Conservation (phyloP, 2,797 vertebrate genomes). For the Chiloscyllium punctatum region DNA sequence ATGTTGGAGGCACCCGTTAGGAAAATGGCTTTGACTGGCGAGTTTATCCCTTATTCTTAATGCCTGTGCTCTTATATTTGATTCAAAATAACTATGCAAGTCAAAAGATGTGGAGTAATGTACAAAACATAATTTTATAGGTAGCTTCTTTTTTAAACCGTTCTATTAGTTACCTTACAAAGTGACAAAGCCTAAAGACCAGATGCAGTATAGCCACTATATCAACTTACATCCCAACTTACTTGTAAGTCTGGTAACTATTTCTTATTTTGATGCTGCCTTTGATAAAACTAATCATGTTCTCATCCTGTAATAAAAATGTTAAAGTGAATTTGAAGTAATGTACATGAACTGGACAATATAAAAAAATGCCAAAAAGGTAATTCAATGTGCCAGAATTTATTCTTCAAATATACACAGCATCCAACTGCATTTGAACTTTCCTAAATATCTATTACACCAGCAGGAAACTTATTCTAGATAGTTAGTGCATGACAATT, state of each 20-base stretch:
- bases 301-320: constrained; percentile 77
- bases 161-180: background rate
- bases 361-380: too few relatives aligned
- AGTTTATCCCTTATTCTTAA: background rate
- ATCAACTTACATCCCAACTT: constrained; percentile 46
- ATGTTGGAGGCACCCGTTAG: too few relatives aligned
- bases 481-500: background rate
- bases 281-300: constrained; percentile 98
- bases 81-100: background rate
- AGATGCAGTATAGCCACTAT: background rate
- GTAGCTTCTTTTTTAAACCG: background rate
- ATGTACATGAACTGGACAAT: background rate
- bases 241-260: constrained; percentile 98
- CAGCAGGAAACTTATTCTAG: background rate
- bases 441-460: background rate
- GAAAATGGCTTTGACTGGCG: background rate
- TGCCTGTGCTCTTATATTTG: background rate
- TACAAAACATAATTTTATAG: background rate
- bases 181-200: background rate
- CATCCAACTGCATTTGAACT: background rate
- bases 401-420: background rate
- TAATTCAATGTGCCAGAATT: background rate
- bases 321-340: background rate
- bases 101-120: background rate
- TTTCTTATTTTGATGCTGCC: constrained; percentile 95